Conservation (phyloP, 1,140 invertebrate species). For the Papilio xuthus region DNA sequence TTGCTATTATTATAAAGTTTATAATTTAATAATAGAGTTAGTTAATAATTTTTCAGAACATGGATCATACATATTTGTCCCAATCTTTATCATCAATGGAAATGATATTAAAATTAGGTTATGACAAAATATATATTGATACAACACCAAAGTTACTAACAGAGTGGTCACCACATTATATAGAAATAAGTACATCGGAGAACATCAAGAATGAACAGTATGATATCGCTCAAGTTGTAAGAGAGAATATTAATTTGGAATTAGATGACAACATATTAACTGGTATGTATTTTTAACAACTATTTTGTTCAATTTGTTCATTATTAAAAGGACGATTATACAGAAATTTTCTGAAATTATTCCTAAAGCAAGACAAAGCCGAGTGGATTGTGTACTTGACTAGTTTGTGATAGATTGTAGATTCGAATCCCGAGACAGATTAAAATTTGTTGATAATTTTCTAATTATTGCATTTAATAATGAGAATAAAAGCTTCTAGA, state of each 20-base stretch:
- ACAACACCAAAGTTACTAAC: conserved; percentile 42
- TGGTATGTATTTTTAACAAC: conserved; percentile 47
- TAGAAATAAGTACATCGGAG: conserved; percentile 46
- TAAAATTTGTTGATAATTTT: too few species aligned
- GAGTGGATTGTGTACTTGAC: too few species aligned
- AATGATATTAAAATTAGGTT: conserved; percentile 54
- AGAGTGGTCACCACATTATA: conserved; percentile 55
- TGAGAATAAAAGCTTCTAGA: too few species aligned
- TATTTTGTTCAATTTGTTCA: too few species aligned
- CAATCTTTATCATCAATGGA: conserved; percentile 65
- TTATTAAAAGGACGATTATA: too few species aligned
- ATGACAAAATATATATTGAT: conserved; percentile 67
- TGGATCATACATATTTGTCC: conserved; percentile 73
- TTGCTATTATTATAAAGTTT: too few species aligned
- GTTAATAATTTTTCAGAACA: conserved; percentile 52
- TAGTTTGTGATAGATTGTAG: too few species aligned
- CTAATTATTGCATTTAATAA: too few species aligned
- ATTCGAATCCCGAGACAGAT: too few species aligned
- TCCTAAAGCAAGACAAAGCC: too few species aligned
- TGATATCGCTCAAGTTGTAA: conserved; percentile 56
- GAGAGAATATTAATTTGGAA: conserved; percentile 61
- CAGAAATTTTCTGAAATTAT: too few species aligned
- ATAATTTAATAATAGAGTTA: neutral
- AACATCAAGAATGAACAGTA: conserved; percentile 64
- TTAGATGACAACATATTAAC: conserved; percentile 63